These are phyloP conservation scores for Julus scandinavius DNA, from an alignment of 2,888 invertebrate genomes.

Conservation along the genomic window DNA sequence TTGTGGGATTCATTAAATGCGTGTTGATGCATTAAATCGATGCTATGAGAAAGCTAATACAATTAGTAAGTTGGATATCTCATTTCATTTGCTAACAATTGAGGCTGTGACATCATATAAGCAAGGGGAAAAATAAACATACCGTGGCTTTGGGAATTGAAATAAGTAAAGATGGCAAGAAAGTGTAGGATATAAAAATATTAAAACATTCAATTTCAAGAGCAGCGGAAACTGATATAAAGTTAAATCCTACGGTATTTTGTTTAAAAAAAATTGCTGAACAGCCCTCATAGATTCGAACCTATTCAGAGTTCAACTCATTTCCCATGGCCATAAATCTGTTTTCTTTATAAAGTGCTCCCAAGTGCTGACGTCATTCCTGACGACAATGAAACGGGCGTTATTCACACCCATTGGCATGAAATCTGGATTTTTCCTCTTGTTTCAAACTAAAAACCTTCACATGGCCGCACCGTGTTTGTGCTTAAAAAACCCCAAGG, in stretches of 20 bases:
- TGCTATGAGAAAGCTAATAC: too few relatives aligned
- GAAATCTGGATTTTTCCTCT: conserved; percentile 26
- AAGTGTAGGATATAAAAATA: too few relatives aligned
- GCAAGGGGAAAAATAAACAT: too few relatives aligned
- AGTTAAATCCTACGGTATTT: not conserved
- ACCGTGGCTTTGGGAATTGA: too few relatives aligned
- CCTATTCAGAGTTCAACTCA: conserved; percentile 35
- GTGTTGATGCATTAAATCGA: too few relatives aligned
- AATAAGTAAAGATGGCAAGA: too few relatives aligned
- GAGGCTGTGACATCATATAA: too few relatives aligned
- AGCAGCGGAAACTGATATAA: too few relatives aligned
- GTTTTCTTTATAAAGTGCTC: conserved; percentile 42
- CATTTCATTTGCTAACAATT: too few relatives aligned
- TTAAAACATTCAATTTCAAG: too few relatives aligned
- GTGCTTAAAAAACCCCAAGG: conserved; percentile 37
- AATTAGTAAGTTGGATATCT: too few relatives aligned
- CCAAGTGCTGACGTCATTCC: conserved; percentile 26
- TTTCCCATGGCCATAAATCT: conserved; percentile 30
- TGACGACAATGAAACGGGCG: conserved; percentile 12
- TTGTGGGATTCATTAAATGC: too few relatives aligned
- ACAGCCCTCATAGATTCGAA: not conserved
- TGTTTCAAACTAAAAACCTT: conserved; percentile 24
- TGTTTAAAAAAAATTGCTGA: not conserved
- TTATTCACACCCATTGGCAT: conserved; percentile 35
- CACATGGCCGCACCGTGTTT: conserved; percentile 1